Conservation (phyloP, 2,888 invertebrate species). For the Drosophila bunnanda region DNA sequence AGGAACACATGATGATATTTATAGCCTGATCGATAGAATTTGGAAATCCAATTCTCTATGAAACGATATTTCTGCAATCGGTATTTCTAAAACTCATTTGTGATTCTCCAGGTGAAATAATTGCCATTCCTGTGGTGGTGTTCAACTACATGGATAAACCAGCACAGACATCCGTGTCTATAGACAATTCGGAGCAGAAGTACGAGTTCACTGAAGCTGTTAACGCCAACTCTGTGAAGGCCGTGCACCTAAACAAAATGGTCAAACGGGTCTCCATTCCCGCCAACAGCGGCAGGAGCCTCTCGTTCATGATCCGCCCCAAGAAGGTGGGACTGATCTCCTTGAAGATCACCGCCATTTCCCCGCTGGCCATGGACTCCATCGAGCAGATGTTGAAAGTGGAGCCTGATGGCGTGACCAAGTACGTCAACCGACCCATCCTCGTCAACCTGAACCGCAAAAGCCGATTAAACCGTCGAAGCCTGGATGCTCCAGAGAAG, state of each 20-base stretch:
- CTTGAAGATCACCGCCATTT: conserved; percentile 91
- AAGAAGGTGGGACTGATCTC: conserved; percentile 89
- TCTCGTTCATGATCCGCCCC: conserved; percentile 94
- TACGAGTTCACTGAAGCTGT: conserved; percentile 92
- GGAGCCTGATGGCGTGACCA: conserved; percentile 92
- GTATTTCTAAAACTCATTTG: neutral
- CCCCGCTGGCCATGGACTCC: conserved; percentile 91
- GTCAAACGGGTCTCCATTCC: conserved; percentile 86
- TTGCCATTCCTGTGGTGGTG: conserved; percentile 94
- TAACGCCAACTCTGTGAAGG: conserved; percentile 87
- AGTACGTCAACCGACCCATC: conserved; percentile 90
- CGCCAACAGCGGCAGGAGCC: conserved; percentile 89
- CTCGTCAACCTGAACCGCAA: conserved; percentile 88
- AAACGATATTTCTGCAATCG: no score
- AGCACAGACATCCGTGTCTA: conserved; percentile 91
- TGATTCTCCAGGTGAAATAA: conserved; percentile 89
- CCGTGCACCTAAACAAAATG: conserved; percentile 68
- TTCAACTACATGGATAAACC: conserved; percentile 94
- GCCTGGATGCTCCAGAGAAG: conserved; percentile 78
- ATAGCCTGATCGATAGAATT: no score
- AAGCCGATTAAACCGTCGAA: neutral
- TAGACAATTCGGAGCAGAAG: conserved; percentile 92
- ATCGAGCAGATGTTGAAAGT: conserved; percentile 90
- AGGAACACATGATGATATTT: neutral
- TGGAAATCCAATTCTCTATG: no score